A percentile compares a stretch with the other conserved stretches of the same genome.
phyloP scores from a whole-genome alignment of 2,888 invertebrate genomes.

The Lumbricus terrestris region DNA sequence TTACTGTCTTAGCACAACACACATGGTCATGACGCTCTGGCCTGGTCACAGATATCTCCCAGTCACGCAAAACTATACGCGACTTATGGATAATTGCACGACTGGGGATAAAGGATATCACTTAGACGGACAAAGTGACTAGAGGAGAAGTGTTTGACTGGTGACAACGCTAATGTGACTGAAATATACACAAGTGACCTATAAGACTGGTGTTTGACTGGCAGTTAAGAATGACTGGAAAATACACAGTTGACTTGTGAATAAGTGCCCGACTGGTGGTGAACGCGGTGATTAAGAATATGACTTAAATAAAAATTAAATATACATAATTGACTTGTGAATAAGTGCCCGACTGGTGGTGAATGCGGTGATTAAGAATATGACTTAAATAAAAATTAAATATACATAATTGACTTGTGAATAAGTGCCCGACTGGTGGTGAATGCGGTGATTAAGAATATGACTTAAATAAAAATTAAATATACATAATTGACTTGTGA shows the following conservation, averaged over 20 bases:
- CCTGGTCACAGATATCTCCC: neutral
- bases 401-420: neutral
- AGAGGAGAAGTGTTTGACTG: neutral
- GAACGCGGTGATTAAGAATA: neutral
- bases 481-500: neutral
- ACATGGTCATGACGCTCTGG: neutral
- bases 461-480: too few species aligned
- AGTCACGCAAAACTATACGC: too few species aligned
- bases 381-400: too few species aligned
- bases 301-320: neutral
- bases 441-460: neutral
- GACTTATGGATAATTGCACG: too few species aligned
- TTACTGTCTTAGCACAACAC: neutral
- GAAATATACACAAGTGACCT: neutral
- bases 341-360: neutral
- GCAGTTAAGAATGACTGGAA: too few species aligned
- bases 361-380: neutral
- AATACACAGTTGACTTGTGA: neutral
- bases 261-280: neutral
- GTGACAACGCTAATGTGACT: neutral
- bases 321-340: neutral
- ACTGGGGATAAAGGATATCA: neutral
- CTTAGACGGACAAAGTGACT: neutral
- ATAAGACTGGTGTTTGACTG: neutral
- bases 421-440: neutral